Evolutionary conservation across 2,797 vertebrate genomes (phyloP).

Genomic region (Chelmon rostratus): DNA sequence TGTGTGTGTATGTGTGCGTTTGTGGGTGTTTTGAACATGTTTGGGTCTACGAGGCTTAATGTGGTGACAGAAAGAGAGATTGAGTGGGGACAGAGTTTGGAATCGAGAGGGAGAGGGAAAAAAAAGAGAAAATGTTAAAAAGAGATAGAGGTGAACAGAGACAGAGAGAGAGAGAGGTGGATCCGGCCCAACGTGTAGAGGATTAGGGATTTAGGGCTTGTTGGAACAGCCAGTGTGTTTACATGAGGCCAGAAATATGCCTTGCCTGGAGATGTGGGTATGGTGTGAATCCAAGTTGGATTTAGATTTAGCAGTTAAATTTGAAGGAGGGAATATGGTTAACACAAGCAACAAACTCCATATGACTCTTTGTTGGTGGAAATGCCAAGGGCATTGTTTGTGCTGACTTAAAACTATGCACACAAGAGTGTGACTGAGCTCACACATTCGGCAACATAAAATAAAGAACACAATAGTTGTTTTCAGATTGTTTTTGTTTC

Average conservation of each 20-base stretch:
- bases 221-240: constrained; percentile 51
- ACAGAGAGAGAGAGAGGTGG: constrained; percentile 32
- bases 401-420: constrained; percentile 19
- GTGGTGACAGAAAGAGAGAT: constrained; percentile 20
- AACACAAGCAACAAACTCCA: constrained; percentile 27
- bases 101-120: not conserved
- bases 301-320: constrained; percentile 51
- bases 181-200: constrained; percentile 39
- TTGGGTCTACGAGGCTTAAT: constrained; percentile 21
- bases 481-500: constrained; percentile 2
- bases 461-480: not conserved
- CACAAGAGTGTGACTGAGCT: constrained; percentile 18
- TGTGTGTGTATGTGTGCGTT: constrained; percentile 24
- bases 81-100: not conserved
- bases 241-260: constrained; percentile 43
- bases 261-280: constrained; percentile 46
- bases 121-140: not conserved
- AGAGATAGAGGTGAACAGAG: constrained; percentile 19
- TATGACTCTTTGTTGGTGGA: constrained; percentile 18
- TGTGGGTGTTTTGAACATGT: constrained; percentile 7
- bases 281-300: constrained; percentile 39
- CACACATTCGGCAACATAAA: constrained; percentile 2
- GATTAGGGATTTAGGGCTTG: constrained; percentile 61
- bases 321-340: constrained; percentile 2
- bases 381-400: constrained; percentile 40